A percentile compares a stretch with the other conserved stretches of the same genome.
These are phyloP conservation scores for Aviceda subcristata DNA, from an alignment of 2,113 vertebrate species.

Conservation along the genomic window DNA sequence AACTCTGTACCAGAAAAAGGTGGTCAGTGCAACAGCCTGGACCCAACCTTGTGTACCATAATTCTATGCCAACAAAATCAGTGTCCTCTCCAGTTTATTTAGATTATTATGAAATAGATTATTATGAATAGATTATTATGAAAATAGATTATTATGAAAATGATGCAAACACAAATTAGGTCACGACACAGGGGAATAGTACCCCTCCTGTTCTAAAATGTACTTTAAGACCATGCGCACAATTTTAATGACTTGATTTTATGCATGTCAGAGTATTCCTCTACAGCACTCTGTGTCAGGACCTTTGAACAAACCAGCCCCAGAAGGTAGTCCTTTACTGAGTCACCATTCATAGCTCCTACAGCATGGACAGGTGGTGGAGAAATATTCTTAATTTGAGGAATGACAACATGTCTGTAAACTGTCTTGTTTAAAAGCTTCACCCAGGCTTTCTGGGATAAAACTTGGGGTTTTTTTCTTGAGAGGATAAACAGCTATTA, in stretches of 20 bases:
- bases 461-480: not conserved
- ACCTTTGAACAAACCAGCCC: not conserved
- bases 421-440: constrained; percentile 4
- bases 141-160: not conserved
- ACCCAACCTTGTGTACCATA: not conserved
- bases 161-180: not conserved
- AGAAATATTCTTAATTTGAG: constrained; percentile 4
- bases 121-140: not conserved
- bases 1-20: not conserved
- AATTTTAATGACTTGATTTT: not conserved
- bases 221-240: not conserved
- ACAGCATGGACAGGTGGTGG: not conserved
- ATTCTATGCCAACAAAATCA: not conserved
- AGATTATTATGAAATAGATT: not conserved
- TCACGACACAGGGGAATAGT: not conserved
- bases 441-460: not conserved
- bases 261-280: not conserved
- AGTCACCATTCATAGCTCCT: not conserved
- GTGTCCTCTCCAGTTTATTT: not conserved
- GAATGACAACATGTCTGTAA: constrained; percentile 45
- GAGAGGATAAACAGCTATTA: constrained; percentile 16
- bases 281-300: not conserved
- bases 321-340: not conserved
- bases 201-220: not conserved
- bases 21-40: not conserved